phyloP scores from a whole-genome alignment of 1,140 invertebrate genomes.

The Neodiprion fabricii region DNA sequence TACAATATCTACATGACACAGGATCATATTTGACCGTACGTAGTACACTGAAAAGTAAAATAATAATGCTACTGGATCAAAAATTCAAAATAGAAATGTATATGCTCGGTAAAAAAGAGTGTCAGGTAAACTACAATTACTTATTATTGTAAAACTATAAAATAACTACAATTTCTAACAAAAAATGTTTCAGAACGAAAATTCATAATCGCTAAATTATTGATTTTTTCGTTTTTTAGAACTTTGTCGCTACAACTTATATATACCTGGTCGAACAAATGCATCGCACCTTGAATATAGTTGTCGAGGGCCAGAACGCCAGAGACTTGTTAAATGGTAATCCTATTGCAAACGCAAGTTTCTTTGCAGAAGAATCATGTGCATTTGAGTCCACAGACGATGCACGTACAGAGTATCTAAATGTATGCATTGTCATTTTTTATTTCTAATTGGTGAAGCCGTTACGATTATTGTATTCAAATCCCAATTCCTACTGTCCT shows the following conservation, averaged over 20 bases:
- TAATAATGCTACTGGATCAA: constrained; percentile 41
- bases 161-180: too few relatives aligned
- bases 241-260: constrained; percentile 35
- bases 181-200: too few relatives aligned
- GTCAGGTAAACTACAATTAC: constrained; percentile 31
- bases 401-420: constrained; percentile 29
- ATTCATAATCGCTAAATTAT: too few relatives aligned
- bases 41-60: constrained; percentile 34
- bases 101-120: constrained; percentile 28
- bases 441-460: neutral
- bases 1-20: constrained; percentile 42
- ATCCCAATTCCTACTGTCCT: neutral
- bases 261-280: constrained; percentile 40
- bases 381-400: constrained; percentile 29
- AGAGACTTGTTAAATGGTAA: neutral
- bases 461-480: neutral
- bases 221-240: constrained; percentile 26
- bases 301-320: constrained; percentile 29
- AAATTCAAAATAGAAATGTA: constrained; percentile 33
- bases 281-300: constrained; percentile 37
- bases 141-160: too few relatives aligned
- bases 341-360: constrained; percentile 17
- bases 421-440: constrained; percentile 18
- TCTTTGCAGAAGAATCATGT: constrained; percentile 39
- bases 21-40: constrained; percentile 35